Percentiles rank a stretch among this genome's conserved stretches.
Conservation (phyloP, 2,113 vertebrate species). For the Scomber colias region DNA sequence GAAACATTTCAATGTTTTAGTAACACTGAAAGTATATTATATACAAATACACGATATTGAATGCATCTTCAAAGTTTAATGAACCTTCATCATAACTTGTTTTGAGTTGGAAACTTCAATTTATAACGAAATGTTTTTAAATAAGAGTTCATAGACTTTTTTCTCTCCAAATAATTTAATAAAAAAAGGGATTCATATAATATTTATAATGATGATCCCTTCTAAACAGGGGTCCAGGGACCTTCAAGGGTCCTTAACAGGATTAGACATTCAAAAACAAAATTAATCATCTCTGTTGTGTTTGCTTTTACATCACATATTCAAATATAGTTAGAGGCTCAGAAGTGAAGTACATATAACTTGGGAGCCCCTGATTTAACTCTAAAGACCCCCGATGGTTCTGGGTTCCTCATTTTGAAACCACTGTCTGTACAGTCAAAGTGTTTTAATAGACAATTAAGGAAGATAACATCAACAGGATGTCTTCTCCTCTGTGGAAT, state of each 20-base stretch:
- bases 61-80: too few relatives aligned
- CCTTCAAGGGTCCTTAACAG: not conserved
- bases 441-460: conserved; percentile 14
- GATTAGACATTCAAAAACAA: not conserved
- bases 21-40: not conserved
- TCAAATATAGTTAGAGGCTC: not conserved
- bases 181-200: not conserved
- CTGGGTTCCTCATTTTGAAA: not conserved
- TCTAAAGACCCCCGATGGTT: not conserved
- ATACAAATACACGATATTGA: not conserved
- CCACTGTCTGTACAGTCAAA: not conserved
- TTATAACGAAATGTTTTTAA: not conserved
- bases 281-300: too few relatives aligned
- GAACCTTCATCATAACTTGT: not conserved
- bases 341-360: not conserved
- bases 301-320: not conserved
- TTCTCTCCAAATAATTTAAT: too few relatives aligned
- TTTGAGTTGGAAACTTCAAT: rapidly evolving
- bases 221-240: too few relatives aligned
- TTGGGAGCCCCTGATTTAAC: not conserved
- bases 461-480: conserved; percentile 64
- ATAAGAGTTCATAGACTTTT: not conserved
- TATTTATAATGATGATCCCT: not conserved
- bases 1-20: too few relatives aligned
- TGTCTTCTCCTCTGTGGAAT: conserved; percentile 54